Evolutionary conservation across 1,140 invertebrate genomes (phyloP).

Genomic region (Neelides sp.): DNA sequence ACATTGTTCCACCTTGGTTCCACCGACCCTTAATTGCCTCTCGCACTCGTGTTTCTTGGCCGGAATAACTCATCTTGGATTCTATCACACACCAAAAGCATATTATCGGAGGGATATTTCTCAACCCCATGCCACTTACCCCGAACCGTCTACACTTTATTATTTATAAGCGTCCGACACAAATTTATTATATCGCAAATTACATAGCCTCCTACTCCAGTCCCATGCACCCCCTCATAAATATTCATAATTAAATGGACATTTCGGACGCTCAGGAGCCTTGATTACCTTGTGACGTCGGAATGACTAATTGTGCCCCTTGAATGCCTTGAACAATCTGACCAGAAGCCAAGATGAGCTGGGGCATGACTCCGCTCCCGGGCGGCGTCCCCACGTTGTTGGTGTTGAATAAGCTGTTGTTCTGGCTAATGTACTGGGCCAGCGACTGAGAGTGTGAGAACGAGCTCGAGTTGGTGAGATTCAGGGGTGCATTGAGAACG

Average conservation of each 20-base stretch:
- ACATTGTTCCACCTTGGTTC: no score
- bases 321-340: conserved; percentile 81
- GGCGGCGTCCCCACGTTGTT: background rate
- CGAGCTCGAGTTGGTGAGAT: no score
- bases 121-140: no score
- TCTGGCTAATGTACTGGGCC: conserved; percentile 16
- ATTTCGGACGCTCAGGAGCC: background rate
- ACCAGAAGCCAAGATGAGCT: conserved; percentile 77
- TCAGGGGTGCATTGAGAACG: no score
- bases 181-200: background rate
- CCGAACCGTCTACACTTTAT: no score
- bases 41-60: no score
- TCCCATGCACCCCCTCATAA: background rate
- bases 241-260: conserved; percentile 3
- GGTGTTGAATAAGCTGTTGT: background rate
- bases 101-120: no score
- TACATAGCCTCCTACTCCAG: background rate
- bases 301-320: conserved; percentile 82
- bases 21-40: no score
- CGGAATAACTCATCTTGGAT: no score
- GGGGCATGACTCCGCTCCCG: conserved; percentile 57
- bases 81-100: no score
- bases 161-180: background rate
- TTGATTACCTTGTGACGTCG: conserved; percentile 72
- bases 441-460: no score